Evolutionary conservation across 2,113 vertebrate species (phyloP).

Genomic region (Monarcha castaneiventris): DNA sequence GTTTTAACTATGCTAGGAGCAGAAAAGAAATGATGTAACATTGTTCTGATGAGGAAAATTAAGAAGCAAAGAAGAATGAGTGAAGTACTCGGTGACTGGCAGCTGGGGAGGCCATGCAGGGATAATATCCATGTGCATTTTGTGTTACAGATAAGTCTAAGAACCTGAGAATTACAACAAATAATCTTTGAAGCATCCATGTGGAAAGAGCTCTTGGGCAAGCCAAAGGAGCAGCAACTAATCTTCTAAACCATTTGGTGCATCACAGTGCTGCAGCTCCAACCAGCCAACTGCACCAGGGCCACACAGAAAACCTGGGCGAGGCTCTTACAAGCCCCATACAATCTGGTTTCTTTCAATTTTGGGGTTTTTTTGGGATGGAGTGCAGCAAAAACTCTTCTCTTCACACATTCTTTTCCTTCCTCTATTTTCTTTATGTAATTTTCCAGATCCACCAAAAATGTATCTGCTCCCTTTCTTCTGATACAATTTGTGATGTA

Average conservation of each 20-base stretch:
- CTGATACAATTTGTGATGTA: neutral
- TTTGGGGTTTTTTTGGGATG: neutral
- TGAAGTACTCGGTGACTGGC: neutral
- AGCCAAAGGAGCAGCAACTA: constrained; percentile 61
- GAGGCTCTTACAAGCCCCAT: neutral
- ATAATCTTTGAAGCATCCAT: constrained; percentile 58
- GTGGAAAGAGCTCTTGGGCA: constrained; percentile 69
- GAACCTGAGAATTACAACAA: constrained; percentile 27
- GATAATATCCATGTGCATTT: neutral
- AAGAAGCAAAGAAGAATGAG: neutral
- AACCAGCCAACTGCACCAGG: constrained; percentile 26
- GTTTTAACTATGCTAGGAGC: neutral
- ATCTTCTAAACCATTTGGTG: constrained; percentile 60
- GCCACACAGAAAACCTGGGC: constrained; percentile 13
- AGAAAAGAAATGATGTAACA: neutral
- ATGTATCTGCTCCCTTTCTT: neutral
- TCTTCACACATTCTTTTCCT: neutral
- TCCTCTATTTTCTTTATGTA: neutral
- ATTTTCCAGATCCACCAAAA: neutral
- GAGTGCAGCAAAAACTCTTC: neutral
- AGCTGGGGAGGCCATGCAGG: neutral
- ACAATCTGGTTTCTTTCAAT: neutral
- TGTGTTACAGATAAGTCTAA: constrained; percentile 72
- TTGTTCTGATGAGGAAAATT: neutral
- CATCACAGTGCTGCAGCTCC: constrained; percentile 35